phyloP scores from a whole-genome alignment of 1,140 invertebrate genomes.

The Mercenaria mercenaria region DNA sequence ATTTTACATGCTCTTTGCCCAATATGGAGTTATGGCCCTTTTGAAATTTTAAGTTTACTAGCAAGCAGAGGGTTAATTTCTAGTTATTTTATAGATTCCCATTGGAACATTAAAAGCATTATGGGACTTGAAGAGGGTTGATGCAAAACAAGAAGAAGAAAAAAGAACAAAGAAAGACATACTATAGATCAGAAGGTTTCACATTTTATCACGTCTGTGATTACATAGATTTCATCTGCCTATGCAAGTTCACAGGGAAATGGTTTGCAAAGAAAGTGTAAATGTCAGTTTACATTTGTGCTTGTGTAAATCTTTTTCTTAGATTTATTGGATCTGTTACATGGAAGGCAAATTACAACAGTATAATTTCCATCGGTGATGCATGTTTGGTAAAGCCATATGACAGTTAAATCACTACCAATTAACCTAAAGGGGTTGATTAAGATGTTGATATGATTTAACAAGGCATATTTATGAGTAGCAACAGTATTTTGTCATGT shows the following conservation, averaged over 20 bases:
- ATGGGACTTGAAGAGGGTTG: too few relatives aligned
- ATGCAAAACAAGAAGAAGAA: background rate
- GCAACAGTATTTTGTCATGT: background rate
- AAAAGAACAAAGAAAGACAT: background rate
- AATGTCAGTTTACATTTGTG: background rate
- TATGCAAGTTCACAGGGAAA: background rate
- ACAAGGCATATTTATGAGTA: constrained; percentile 18
- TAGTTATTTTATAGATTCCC: too few relatives aligned
- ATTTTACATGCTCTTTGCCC: too few relatives aligned
- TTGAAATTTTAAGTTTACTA: too few relatives aligned
- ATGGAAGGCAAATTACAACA: background rate
- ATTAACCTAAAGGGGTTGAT: constrained; percentile 3
- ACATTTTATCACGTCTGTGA: background rate
- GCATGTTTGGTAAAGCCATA: background rate
- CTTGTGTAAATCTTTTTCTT: background rate
- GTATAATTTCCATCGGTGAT: constrained; percentile 8
- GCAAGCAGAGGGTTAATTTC: too few relatives aligned
- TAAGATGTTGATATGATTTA: background rate
- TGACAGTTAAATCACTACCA: constrained; percentile 15
- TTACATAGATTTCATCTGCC: background rate
- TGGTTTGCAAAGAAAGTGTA: background rate
- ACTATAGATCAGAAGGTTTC: background rate
- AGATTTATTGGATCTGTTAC: constrained; percentile 3
- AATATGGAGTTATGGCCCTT: too few relatives aligned
- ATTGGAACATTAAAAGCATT: too few relatives aligned